Percentiles rank a stretch among this genome's conserved stretches.
Evolutionary conservation across 2,113 vertebrate genomes (phyloP).

Genomic region (Phainopepla nitens): DNA sequence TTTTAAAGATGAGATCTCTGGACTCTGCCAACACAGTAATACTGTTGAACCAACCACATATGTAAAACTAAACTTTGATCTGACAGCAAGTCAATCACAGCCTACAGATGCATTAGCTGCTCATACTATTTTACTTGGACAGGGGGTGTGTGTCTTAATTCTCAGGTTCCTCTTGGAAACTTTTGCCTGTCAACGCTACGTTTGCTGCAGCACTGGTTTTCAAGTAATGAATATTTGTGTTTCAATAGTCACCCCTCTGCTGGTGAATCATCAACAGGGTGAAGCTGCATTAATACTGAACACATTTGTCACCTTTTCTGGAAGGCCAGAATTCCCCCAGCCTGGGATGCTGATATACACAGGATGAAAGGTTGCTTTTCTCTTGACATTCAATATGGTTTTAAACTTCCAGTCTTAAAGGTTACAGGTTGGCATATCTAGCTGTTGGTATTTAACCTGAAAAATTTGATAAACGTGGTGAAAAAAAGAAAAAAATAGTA

Average conservation of each 20-base stretch:
- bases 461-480: not conserved
- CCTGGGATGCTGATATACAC: not conserved
- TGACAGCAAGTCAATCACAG: not conserved
- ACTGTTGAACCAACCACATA: not conserved
- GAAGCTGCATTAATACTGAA: not conserved
- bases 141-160: not conserved
- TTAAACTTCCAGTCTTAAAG: not conserved
- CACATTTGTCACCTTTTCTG: not conserved
- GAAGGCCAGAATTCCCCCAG: not conserved
- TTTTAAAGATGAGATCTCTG: not conserved
- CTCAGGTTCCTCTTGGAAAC: not conserved
- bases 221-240: not conserved
- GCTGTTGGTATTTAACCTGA: not conserved
- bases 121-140: not conserved
- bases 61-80: not conserved
- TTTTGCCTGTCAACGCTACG: not conserved
- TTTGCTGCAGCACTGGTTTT: not conserved
- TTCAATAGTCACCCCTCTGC: not conserved
- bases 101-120: not conserved
- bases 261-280: not conserved
- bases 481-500: not conserved
- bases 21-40: not conserved
- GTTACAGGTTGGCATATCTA: not conserved
- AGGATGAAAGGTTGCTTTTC: not conserved
- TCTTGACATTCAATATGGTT: not conserved